Evolutionary conservation across 2,888 invertebrate genomes (phyloP), one percentile per base, ranked within the genome.

Genomic region (Dexiosoma caninum): DNA sequence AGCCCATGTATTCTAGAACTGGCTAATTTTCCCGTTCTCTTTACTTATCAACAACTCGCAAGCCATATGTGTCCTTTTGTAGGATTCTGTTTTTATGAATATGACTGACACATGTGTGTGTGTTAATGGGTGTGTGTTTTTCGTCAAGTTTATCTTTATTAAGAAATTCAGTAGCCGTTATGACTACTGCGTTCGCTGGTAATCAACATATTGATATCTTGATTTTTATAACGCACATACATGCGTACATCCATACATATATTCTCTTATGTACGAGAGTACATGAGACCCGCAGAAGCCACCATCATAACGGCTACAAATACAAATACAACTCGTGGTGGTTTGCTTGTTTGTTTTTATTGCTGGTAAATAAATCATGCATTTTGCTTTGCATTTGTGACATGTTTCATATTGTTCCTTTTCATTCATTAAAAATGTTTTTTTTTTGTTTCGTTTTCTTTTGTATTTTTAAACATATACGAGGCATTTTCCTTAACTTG

Each of bases 121-220:
- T 51, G 35, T 4, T 10, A 23, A 3, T 49, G n/a, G 32, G 21
- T 16, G n/a, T 59, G 23, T 21, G 16, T 59, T n/a, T n/a, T n/a
- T 7, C 23, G 51, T 75, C 27, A 70, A 60, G 72, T 67, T 86
- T 86, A 86, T 87, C 88, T 87, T 87, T 87, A 87, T 87, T 87
- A 86, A 86, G 87, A 87, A 87, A 86, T 86, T 85, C 86, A 87
- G 87, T 86, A 87, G 87, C 79, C 77, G 69, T 80, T 83, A 82
- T 79, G 81, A 81, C 77, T 69, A 53, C 67, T 59, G n/a, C 37
- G 59, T 69, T 77, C 69, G 81, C 51, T 81, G 77, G 77, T 77
- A 77, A 81, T 81, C 72, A 81, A 64, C 77, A 59, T 64, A 74
- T 77, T 81, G 77, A 81, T 81, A 81, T 81, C 81, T 81, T 81